phyloP scores from a whole-genome alignment of 1,140 invertebrate genomes.

The Hesperophylax magnus region DNA sequence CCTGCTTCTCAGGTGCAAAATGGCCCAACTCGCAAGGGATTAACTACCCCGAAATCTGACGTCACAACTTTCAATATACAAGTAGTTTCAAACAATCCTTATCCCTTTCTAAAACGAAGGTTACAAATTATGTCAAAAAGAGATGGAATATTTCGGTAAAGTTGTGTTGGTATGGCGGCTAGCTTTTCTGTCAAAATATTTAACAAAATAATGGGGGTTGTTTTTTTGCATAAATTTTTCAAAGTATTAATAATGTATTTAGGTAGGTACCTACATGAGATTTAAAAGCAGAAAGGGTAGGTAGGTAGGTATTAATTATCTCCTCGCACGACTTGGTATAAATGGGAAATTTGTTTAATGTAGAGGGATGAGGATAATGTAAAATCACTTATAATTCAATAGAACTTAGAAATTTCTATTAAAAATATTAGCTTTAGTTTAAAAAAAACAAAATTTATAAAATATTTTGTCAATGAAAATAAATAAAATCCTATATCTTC shows the following conservation, averaged over 20 bases:
- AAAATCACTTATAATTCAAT: neutral
- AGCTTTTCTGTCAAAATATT: slow-evolving; percentile 32
- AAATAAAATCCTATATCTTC: no score
- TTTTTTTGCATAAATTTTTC: slow-evolving; percentile 43
- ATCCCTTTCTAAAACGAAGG: neutral
- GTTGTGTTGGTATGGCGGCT: slow-evolving; percentile 1
- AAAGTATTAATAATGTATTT: neutral
- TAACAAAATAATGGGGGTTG: slow-evolving; percentile 30
- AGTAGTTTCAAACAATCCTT: slow-evolving; percentile 1
- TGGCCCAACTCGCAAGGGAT: slow-evolving; percentile 40
- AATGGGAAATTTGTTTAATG: neutral
- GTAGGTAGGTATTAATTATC: slow-evolving; percentile 48
- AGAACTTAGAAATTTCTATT: neutral
- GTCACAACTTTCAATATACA: slow-evolving; percentile 15
- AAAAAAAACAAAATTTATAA: no score
- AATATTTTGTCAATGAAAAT: no score
- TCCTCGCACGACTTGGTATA: slow-evolving; percentile 7
- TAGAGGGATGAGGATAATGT: neutral
- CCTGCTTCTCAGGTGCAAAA: slow-evolving; percentile 20
- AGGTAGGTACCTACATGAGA: slow-evolving; percentile 17
- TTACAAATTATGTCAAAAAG: slow-evolving; percentile 14
- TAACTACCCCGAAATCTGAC: slow-evolving; percentile 35
- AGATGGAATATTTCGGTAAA: slow-evolving; percentile 16
- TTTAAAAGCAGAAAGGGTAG: slow-evolving; percentile 46
- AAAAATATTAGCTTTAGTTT: no score